Evolutionary conservation across 2,113 vertebrate genomes (phyloP).

Genomic region (Strigops habroptila): DNA sequence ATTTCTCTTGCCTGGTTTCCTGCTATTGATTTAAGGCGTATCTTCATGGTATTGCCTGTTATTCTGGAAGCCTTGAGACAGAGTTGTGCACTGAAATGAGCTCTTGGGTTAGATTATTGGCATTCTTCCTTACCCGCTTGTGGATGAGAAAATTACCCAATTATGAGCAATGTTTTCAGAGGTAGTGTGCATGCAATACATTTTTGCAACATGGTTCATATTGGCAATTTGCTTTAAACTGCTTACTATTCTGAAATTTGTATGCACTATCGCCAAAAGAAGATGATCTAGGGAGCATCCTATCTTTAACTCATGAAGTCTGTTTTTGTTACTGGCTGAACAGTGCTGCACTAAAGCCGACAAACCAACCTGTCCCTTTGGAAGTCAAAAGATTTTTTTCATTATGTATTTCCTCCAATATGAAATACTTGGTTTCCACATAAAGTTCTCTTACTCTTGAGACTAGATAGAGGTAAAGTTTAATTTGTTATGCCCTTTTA

Average conservation of each 20-base stretch:
- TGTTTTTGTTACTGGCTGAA: background rate
- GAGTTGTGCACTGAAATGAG: background rate
- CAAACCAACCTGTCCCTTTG: background rate
- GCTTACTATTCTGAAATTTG: background rate
- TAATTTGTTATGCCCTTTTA: background rate
- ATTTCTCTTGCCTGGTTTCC: background rate
- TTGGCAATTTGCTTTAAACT: background rate
- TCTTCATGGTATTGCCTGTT: background rate
- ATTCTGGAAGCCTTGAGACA: background rate
- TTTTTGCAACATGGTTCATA: background rate
- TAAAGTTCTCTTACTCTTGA: background rate
- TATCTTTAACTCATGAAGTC: background rate
- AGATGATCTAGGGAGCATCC: background rate
- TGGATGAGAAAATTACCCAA: background rate
- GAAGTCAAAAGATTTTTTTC: background rate
- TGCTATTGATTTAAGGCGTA: background rate
- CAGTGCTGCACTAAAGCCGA: background rate
- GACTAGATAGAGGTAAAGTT: background rate
- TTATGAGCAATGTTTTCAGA: background rate
- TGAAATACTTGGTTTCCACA: background rate
- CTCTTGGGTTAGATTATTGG: background rate
- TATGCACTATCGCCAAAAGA: background rate
- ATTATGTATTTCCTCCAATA: background rate
- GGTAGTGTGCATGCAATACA: background rate
- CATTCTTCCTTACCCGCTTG: background rate